Evolutionary conservation across 23 tunicate species (phyloP).

Genomic region (Trididemnum miniatum): DNA sequence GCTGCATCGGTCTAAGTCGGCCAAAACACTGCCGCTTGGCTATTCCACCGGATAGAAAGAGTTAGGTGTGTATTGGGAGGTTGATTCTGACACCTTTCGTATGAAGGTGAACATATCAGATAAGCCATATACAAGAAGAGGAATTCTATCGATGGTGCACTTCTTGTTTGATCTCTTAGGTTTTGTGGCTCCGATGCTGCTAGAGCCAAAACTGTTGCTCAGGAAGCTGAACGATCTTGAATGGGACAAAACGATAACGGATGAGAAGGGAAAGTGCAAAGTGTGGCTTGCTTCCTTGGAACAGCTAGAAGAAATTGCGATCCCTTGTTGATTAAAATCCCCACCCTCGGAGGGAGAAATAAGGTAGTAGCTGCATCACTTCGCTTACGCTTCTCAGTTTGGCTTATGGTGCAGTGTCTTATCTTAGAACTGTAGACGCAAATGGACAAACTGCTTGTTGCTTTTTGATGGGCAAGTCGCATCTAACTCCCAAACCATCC

Average conservation of each 20-base stretch:
- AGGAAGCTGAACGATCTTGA: neutral
- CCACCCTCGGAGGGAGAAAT: neutral
- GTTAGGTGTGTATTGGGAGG: neutral
- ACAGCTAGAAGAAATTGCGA: neutral
- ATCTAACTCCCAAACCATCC: no score
- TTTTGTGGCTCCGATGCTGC: neutral
- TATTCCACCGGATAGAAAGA: neutral
- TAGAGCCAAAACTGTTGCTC: neutral
- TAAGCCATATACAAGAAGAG: neutral
- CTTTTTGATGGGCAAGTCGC: neutral
- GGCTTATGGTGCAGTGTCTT: constrained; percentile 5
- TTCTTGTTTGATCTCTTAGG: neutral
- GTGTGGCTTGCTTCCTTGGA: neutral
- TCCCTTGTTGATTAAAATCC: neutral
- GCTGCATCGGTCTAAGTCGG: neutral
- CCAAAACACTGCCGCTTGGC: neutral
- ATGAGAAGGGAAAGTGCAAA: neutral
- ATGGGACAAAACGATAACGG: neutral
- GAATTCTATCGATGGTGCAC: neutral
- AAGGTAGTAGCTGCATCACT: neutral
- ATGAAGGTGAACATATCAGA: neutral
- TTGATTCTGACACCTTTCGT: neutral
- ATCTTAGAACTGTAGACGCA: neutral
- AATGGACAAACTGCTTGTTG: neutral
- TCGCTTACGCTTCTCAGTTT: neutral